These are phyloP conservation scores for Tinea trinotella DNA, from an alignment of 2,888 invertebrate species.

Conservation along the genomic window DNA sequence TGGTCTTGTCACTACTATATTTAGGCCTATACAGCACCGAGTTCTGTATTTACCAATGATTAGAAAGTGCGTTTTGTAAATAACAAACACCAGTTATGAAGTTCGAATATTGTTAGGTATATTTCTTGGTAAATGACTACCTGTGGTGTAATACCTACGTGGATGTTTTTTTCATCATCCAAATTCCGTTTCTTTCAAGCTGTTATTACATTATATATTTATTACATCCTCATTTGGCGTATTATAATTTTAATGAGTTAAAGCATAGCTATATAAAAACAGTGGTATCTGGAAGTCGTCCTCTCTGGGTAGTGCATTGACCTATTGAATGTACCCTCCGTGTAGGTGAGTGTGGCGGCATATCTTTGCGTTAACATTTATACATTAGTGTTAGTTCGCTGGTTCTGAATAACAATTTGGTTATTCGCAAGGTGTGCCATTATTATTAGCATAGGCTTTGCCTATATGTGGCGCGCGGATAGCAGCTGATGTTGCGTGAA, in stretches of 20 bases:
- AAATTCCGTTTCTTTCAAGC: not conserved
- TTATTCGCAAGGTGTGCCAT: constrained; percentile 4
- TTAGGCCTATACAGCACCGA: not conserved
- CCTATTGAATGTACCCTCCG: constrained; percentile 58
- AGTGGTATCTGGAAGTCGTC: constrained; percentile 55
- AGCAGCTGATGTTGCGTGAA: constrained; percentile 41
- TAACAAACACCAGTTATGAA: not conserved
- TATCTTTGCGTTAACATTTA: not conserved
- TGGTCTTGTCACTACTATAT: not conserved
- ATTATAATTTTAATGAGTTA: constrained; percentile 8
- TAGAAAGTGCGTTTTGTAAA: not conserved
- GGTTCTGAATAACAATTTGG: not conserved
- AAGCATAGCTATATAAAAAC: constrained; percentile 37
- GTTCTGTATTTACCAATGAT: not conserved
- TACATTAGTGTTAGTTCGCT: not conserved
- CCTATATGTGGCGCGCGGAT: constrained; percentile 22
- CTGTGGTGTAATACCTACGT: not conserved
- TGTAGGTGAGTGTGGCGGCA: constrained; percentile 25
- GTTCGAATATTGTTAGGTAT: not conserved
- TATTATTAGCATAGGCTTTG: not conserved
- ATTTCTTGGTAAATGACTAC: not conserved
- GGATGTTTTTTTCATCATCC: not conserved
- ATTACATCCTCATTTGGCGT: not conserved
- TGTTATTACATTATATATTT: not conserved
- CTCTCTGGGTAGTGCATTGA: constrained; percentile 66